Conservation (phyloP, 1,140 invertebrate genomes). For the Elymnias hypermnestra region DNA sequence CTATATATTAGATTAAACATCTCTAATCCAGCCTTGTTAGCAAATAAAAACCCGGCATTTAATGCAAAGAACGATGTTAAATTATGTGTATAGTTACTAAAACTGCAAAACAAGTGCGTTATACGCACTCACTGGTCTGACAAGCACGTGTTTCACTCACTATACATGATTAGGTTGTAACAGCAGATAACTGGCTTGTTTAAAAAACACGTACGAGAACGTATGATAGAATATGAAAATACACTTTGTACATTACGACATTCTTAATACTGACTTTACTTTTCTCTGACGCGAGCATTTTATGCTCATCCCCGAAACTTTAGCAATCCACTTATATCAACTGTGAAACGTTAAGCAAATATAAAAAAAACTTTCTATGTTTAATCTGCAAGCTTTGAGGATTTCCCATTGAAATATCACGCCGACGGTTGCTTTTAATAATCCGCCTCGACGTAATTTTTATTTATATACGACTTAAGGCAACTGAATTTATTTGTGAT, state of each 20-base stretch:
- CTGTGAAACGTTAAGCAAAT: constrained; percentile 70
- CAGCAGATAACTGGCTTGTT: no score
- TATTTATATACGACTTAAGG: constrained; percentile 41
- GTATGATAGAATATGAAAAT: constrained; percentile 59
- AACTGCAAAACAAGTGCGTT: no score
- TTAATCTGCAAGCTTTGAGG: constrained; percentile 68
- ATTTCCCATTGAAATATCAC: constrained; percentile 66
- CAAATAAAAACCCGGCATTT: no score
- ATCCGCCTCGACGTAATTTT: constrained; percentile 41
- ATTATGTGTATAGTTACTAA: no score
- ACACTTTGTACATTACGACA: constrained; percentile 64
- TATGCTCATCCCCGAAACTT: constrained; percentile 72
- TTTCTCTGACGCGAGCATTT: constrained; percentile 59
- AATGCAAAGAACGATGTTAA: no score
- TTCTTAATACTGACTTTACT: constrained; percentile 66
- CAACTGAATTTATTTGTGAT: constrained; percentile 15
- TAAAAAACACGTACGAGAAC: no score
- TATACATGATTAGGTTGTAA: no score
- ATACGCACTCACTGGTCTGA: no score
- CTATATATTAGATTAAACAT: no score
- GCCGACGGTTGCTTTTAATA: constrained; percentile 56
- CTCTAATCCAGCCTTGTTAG: no score
- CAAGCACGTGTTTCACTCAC: no score
- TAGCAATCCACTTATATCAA: constrained; percentile 74
- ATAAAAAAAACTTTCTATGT: constrained; percentile 70